phyloP scores from a whole-genome alignment of 1,140 invertebrate species.

The Drosophila cardini region DNA sequence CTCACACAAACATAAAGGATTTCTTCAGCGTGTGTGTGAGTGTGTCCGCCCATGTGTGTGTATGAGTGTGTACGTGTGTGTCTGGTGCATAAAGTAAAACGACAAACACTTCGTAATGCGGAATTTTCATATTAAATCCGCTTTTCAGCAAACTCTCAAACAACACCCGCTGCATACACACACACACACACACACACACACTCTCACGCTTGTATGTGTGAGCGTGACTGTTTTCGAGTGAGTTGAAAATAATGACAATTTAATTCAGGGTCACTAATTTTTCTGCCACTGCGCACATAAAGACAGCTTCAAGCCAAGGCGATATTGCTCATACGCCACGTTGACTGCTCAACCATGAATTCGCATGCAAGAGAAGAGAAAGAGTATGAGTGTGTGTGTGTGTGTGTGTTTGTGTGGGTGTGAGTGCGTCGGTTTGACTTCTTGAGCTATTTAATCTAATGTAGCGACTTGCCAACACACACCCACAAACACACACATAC shows the following conservation, averaged over 20 bases:
- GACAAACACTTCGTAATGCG: constrained; percentile 80
- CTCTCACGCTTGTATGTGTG: constrained; percentile 32
- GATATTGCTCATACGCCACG: constrained; percentile 70
- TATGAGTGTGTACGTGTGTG: not conserved
- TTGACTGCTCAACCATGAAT: constrained; percentile 61
- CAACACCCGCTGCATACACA: constrained; percentile 24
- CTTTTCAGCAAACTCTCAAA: constrained; percentile 70
- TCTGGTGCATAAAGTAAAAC: constrained; percentile 67
- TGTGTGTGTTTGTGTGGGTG: not conserved
- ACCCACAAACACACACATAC: constrained; percentile 52
- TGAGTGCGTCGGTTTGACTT: constrained; percentile 61
- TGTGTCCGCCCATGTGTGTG: not conserved
- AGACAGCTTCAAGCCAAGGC: constrained; percentile 46
- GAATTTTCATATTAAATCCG: constrained; percentile 83
- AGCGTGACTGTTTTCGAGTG: constrained; percentile 73
- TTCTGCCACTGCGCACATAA: constrained; percentile 77
- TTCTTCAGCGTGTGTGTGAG: constrained; percentile 8
- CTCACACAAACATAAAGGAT: constrained; percentile 50
- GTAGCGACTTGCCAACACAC: constrained; percentile 59
- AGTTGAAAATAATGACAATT: constrained; percentile 82
- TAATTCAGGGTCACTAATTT: constrained; percentile 84
- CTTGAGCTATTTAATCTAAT: constrained; percentile 78
- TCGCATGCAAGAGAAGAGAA: constrained; percentile 16
- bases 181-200: constrained; percentile 19
- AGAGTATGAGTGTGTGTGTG: not conserved